Evolutionary conservation across 2,797 vertebrate species (phyloP).

Genomic region (Odontamblyopus lacepedii): DNA sequence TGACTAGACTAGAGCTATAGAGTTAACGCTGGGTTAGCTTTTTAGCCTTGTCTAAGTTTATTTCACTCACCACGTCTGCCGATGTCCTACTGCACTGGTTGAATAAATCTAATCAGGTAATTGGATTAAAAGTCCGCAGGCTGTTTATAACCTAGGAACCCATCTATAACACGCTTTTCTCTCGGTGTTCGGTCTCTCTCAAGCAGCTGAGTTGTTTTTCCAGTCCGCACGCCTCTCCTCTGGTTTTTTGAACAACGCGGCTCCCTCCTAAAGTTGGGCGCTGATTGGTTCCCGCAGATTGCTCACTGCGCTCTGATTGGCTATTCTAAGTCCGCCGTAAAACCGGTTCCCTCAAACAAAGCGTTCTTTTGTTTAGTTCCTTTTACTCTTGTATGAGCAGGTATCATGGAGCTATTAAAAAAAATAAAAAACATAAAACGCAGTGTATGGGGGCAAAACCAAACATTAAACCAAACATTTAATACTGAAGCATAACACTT

Average conservation of each 20-base stretch:
- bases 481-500: background rate
- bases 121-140: rapidly evolving
- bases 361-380: slow-evolving; percentile 21
- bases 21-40: no score
- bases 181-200: background rate
- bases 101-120: background rate
- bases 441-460: no score
- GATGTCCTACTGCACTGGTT: background rate
- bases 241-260: slow-evolving; percentile 67
- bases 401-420: no score
- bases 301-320: slow-evolving; percentile 43
- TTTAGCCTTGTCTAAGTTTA: background rate
- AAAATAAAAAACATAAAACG: no score
- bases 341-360: slow-evolving; percentile 33
- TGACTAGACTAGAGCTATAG: background rate
- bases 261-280: background rate
- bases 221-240: slow-evolving; percentile 8
- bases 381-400: background rate
- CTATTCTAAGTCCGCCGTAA: background rate
- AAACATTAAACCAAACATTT: background rate
- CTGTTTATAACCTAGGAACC: background rate
- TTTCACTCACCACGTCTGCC: slow-evolving; percentile 32
- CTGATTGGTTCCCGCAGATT: slow-evolving; percentile 38
- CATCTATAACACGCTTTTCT: background rate
- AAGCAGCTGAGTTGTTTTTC: slow-evolving; percentile 6